Percentiles rank a stretch among this genome's conserved stretches.
Conservation (phyloP, 2,797 vertebrate genomes). For the Eulemur mongoz region DNA sequence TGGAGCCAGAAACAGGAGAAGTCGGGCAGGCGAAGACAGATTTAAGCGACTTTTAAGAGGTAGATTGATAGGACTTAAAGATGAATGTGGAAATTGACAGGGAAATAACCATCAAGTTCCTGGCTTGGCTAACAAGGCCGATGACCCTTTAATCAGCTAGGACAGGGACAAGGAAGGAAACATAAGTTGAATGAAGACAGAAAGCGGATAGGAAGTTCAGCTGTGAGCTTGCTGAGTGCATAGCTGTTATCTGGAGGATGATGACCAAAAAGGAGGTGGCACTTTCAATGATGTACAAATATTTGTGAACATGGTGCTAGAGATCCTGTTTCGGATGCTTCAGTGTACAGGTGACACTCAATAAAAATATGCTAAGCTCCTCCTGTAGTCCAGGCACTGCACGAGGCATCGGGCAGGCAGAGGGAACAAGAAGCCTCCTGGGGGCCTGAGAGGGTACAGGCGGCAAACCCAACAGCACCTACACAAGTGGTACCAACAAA, state of each 20-base stretch:
- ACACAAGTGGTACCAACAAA: not conserved
- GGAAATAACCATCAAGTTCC: not conserved
- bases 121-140: too few species aligned
- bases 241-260: not conserved
- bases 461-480: not conserved
- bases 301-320: not conserved
- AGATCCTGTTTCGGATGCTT: not conserved
- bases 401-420: not conserved
- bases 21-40: not conserved
- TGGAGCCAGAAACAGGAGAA: not conserved
- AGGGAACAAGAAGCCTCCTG: not conserved
- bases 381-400: rapidly evolving
- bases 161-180: not conserved
- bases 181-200: not conserved
- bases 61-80: not conserved
- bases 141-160: not conserved
- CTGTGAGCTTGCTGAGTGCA: not conserved
- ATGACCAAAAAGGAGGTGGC: not conserved
- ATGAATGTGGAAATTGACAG: not conserved
- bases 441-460: not conserved
- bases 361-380: not conserved
- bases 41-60: not conserved
- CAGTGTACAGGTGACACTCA: not conserved
- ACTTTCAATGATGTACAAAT: not conserved
- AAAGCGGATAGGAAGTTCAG: not conserved